A percentile compares a stretch with the other conserved stretches of the same genome.
These are phyloP conservation scores for Conomelus anceps DNA, from an alignment of 2,888 invertebrate species.

Conservation along the genomic window DNA sequence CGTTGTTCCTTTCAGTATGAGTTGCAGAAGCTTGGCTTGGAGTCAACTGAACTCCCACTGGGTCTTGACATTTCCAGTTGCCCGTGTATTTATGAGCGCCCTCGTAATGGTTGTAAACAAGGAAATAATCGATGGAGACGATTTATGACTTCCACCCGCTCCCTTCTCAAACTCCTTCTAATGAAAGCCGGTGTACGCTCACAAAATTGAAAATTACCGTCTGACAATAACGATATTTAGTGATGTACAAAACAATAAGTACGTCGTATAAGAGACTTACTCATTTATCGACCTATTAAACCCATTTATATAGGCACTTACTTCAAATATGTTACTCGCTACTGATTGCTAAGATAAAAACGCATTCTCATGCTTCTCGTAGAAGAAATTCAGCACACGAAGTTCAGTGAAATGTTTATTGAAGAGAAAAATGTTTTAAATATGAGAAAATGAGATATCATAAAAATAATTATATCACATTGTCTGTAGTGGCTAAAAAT, in stretches of 20 bases:
- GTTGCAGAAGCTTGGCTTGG: not conserved
- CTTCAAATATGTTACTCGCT: not conserved
- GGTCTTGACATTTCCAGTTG: not conserved
- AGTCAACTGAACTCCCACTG: not conserved
- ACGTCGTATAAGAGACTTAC: not conserved
- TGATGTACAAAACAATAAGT: not conserved
- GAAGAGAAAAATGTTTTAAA: too few relatives aligned
- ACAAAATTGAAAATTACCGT: not conserved
- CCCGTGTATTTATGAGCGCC: not conserved
- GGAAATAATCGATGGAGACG: not conserved
- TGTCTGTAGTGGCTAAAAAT: too few relatives aligned
- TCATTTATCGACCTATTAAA: not conserved
- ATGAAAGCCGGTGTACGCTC: not conserved
- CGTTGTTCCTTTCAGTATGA: not conserved
- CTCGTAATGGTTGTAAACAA: not conserved
- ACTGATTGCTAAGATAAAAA: too few relatives aligned
- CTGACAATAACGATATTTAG: not conserved
- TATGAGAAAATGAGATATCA: too few relatives aligned
- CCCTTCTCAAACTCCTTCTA: not conserved
- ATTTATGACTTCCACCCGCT: not conserved
- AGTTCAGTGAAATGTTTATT: too few relatives aligned
- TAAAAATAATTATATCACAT: too few relatives aligned
- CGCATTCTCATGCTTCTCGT: too few relatives aligned
- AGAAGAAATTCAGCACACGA: too few relatives aligned
- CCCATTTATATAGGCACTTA: not conserved